Conservation (phyloP, 2,113 vertebrate genomes). For the Petroica traversi region DNA sequence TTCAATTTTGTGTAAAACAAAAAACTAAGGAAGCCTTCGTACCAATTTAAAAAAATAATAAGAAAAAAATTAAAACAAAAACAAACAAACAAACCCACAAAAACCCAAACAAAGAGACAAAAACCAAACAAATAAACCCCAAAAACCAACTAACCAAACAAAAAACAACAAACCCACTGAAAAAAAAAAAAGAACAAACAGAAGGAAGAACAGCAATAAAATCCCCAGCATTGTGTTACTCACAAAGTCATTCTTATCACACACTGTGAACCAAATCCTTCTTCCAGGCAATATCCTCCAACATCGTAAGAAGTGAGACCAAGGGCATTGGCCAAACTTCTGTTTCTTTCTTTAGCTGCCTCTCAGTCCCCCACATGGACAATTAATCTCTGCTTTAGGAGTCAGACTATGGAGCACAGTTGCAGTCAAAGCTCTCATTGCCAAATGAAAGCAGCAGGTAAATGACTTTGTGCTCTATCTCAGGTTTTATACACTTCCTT, state of each 20-base stretch:
- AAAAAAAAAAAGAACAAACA: background rate
- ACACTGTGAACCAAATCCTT: background rate
- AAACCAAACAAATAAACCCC: too few species aligned
- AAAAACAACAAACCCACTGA: background rate
- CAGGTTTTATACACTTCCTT: background rate
- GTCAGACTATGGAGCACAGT: background rate
- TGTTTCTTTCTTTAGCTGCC: background rate
- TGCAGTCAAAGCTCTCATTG: background rate
- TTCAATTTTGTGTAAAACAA: background rate
- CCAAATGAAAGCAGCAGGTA: background rate
- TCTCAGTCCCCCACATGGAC: background rate
- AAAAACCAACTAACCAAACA: too few species aligned
- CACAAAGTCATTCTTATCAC: background rate
- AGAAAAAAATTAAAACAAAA: background rate
- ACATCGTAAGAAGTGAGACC: background rate
- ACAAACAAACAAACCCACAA: too few species aligned
- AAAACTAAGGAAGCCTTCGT: background rate
- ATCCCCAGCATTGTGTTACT: background rate
- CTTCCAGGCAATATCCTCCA: background rate
- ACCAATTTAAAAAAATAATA: background rate
- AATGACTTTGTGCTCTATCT: background rate
- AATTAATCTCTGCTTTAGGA: conserved; percentile 10
- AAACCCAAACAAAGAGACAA: too few species aligned
- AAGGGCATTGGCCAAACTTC: background rate
- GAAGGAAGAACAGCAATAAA: background rate